These are phyloP conservation scores for Aptenodytes forsteri DNA, from an alignment of 2,113 vertebrate species.

Conservation along the genomic window DNA sequence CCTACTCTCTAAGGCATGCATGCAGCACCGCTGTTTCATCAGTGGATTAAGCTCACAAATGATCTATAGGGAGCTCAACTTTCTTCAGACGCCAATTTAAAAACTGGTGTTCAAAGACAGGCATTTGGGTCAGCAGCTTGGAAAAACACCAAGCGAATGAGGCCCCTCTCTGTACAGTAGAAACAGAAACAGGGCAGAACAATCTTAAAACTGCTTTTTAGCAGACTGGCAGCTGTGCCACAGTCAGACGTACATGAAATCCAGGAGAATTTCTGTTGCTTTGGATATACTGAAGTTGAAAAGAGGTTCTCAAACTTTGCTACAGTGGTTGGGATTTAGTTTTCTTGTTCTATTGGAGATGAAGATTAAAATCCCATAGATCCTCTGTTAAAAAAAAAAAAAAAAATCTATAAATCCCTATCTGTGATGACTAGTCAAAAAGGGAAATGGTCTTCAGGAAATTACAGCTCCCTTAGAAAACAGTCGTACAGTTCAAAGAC, in stretches of 20 bases:
- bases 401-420: neutral
- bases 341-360: neutral
- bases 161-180: neutral
- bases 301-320: neutral
- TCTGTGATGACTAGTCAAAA: fast-evolving
- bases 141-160: fast-evolving
- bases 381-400: neutral
- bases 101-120: neutral
- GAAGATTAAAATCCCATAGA: neutral
- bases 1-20: neutral
- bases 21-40: neutral
- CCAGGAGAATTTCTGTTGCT: neutral
- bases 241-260: fast-evolving
- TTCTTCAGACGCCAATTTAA: neutral
- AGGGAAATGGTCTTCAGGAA: neutral
- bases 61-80: neutral
- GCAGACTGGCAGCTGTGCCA: neutral
- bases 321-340: neutral
- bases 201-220: neutral
- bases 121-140: neutral
- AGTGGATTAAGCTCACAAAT: neutral
- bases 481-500: fast-evolving
- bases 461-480: neutral
- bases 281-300: neutral
- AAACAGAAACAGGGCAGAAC: neutral